Conservation (phyloP, 2,888 invertebrate species). For the Macrostomum cliftonense region DNA sequence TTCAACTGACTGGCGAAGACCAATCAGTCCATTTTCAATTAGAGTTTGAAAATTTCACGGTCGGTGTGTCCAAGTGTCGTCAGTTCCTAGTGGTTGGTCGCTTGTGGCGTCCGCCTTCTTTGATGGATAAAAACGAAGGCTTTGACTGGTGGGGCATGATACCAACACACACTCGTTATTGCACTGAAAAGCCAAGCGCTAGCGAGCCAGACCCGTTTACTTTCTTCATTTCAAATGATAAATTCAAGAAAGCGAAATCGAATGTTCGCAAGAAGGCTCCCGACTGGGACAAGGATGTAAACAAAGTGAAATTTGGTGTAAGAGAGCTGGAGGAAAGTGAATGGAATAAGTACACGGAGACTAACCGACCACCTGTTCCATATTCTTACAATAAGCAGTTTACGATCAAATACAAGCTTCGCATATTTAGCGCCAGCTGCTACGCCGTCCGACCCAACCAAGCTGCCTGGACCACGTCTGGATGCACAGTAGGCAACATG, state of each 20-base stretch:
- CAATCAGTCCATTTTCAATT: conserved; percentile 10
- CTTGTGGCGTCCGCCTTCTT: too few relatives aligned
- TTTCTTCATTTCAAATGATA: conserved; percentile 19
- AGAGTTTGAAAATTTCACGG: conserved; percentile 1
- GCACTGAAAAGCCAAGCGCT: not conserved
- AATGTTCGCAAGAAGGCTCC: not conserved
- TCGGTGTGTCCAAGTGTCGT: not conserved
- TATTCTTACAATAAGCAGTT: conserved; percentile 21
- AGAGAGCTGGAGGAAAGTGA: conserved; percentile 20
- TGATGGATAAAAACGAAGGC: too few relatives aligned
- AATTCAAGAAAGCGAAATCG: conserved; percentile 5
- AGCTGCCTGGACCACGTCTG: not conserved
- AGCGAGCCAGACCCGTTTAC: conserved; percentile 16
- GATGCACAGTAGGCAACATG: conserved; percentile 13
- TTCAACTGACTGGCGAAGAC: conserved; percentile 2
- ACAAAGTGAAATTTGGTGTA: conserved; percentile 30
- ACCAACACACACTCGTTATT: too few relatives aligned
- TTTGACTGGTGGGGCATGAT: too few relatives aligned
- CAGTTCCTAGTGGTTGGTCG: conserved; percentile 10
- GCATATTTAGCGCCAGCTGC: conserved; percentile 18
- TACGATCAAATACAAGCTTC: conserved; percentile 29
- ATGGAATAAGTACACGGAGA: conserved; percentile 17
- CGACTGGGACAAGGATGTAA: conserved; percentile 17
- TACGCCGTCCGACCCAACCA: not conserved
- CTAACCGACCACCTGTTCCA: conserved; percentile 15